Evolutionary conservation across 2,797 vertebrate genomes (phyloP).

Genomic region (Sebastes diaconus): DNA sequence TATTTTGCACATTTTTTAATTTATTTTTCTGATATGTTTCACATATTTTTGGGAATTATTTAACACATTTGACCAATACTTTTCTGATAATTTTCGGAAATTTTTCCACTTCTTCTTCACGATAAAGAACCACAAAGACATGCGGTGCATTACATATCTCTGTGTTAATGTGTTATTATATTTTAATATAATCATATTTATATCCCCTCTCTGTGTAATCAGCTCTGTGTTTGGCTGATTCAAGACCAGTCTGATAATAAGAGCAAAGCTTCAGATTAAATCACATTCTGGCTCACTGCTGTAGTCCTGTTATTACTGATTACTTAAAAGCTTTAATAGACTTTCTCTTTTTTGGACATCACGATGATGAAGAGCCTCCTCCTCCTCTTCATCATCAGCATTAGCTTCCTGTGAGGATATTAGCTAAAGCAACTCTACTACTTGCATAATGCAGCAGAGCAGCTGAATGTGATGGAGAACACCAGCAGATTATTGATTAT

Average conservation of each 20-base stretch:
- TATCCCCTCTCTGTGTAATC: constrained; percentile 16
- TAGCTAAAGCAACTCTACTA: not conserved
- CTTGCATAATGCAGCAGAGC: too few species aligned
- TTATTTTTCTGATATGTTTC: too few species aligned
- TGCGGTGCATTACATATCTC: not conserved
- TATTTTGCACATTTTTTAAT: not conserved
- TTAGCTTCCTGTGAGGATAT: constrained; percentile 2
- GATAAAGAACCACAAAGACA: not conserved
- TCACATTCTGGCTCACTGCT: constrained; percentile 21
- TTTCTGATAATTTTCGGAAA: not conserved
- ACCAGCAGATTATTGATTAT: not conserved
- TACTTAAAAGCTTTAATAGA: constrained; percentile 57
- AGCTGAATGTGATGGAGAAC: too few species aligned
- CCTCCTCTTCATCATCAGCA: not conserved
- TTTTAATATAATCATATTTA: not conserved
- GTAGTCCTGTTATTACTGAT: constrained; percentile 39
- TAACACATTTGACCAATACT: not conserved
- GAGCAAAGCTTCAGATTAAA: constrained; percentile 45
- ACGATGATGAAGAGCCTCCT: not conserved
- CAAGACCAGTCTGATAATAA: constrained; percentile 23
- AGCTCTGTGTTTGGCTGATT: constrained; percentile 30
- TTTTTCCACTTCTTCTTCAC: not conserved
- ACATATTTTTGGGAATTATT: not conserved
- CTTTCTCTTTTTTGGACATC: constrained; percentile 1
- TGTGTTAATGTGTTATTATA: not conserved